Conservation (phyloP, 2,888 invertebrate species). For the Spodoptera exigua region DNA sequence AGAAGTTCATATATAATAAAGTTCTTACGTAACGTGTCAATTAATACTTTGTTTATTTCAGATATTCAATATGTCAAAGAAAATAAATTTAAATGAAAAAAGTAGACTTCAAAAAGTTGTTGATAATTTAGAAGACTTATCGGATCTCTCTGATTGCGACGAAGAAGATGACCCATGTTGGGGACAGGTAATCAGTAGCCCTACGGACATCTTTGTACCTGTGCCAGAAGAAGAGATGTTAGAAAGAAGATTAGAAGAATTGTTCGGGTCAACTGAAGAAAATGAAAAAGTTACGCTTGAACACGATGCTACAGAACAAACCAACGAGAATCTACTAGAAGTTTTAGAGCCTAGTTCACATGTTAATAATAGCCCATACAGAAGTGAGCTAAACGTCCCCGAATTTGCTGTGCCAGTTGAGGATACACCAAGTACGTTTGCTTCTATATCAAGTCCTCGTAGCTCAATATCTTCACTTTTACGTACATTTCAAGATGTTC, state of each 20-base stretch:
- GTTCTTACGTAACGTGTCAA: conserved; percentile 6
- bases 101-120: conserved; percentile 13
- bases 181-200: conserved; percentile 14
- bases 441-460: conserved; percentile 18
- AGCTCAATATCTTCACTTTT: conserved; percentile 18
- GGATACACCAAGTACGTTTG: conserved; percentile 10
- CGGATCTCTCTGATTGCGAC: conserved; percentile 9
- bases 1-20: not conserved
- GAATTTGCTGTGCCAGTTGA: conserved; percentile 5
- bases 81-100: conserved; percentile 14
- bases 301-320: conserved; percentile 9
- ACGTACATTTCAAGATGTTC: conserved; percentile 19
- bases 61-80: conserved; percentile 10
- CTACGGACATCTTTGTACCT: conserved; percentile 11
- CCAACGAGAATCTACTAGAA: conserved; percentile 12
- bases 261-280: conserved; percentile 16
- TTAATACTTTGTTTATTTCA: conserved; percentile 8
- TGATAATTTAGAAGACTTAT: conserved; percentile 10
- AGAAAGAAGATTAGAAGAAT: conserved; percentile 15
- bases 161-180: conserved; percentile 20
- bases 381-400: conserved; percentile 9
- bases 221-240: conserved; percentile 8
- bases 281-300: conserved; percentile 14
- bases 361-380: conserved; percentile 16
- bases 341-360: conserved; percentile 15